Evolutionary conservation across 2,888 invertebrate genomes (phyloP).

Genomic region (Cephus runcator): DNA sequence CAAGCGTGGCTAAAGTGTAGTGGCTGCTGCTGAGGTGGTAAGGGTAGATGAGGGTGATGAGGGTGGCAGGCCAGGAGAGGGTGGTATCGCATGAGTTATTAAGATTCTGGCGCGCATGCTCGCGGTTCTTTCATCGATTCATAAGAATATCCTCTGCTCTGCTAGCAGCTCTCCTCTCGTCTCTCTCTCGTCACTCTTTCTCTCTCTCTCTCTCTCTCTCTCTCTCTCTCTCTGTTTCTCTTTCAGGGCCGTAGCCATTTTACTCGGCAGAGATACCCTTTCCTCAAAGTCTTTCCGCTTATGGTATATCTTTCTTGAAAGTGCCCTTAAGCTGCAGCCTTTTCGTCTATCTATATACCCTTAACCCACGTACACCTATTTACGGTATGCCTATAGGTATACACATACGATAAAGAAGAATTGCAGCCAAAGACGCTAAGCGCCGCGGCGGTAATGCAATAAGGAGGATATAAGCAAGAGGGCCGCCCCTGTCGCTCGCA

Average conservation of each 20-base stretch:
- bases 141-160: conserved; percentile 56
- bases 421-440: neutral
- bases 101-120: conserved; percentile 60
- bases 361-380: neutral
- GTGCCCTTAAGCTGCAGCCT: neutral
- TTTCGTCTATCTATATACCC: neutral
- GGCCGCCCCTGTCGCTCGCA: neutral
- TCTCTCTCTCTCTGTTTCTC: conserved; percentile 8
- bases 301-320: neutral
- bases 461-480: neutral
- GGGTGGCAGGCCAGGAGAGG: conserved; percentile 24
- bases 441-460: neutral
- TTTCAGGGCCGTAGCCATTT: conserved; percentile 35
- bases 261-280: conserved; percentile 12
- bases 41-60: conserved; percentile 20
- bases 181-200: neutral
- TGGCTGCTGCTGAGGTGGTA: conserved; percentile 1
- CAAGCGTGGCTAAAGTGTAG: neutral
- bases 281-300: neutral
- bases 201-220: conserved; percentile 29
- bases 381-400: neutral
- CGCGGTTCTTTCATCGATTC: conserved; percentile 61
- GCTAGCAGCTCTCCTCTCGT: conserved; percentile 34
- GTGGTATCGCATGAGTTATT: conserved; percentile 59
- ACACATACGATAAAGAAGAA: neutral